phyloP scores from a whole-genome alignment of 2,888 invertebrate genomes.

The Cantharis rufa region DNA sequence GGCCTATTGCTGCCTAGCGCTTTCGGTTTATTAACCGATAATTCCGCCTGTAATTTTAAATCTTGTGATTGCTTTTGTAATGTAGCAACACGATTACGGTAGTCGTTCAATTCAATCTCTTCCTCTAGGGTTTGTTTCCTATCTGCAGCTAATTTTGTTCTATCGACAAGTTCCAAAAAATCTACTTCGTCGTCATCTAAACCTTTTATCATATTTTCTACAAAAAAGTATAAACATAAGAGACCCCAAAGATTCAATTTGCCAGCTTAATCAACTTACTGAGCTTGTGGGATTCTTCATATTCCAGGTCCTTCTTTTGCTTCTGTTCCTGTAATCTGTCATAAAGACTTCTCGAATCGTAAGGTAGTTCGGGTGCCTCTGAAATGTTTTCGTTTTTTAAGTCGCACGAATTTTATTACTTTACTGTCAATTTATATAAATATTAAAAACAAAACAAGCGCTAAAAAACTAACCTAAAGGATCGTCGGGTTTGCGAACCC shows the following conservation, averaged over 20 bases:
- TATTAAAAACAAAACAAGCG: background rate
- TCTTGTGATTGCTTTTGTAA: constrained; percentile 69
- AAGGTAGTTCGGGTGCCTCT: constrained; percentile 88
- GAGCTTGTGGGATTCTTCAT: constrained; percentile 93
- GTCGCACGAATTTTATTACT: background rate
- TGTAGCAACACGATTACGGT: constrained; percentile 71
- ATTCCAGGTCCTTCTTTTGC: constrained; percentile 88
- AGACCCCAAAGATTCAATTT: background rate
- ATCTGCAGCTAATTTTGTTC: constrained; percentile 83
- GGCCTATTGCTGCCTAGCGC: constrained; percentile 42
- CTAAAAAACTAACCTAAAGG: constrained; percentile 70
- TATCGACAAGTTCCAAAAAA: constrained; percentile 89
- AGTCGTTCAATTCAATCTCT: constrained; percentile 81
- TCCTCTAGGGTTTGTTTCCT: constrained; percentile 84
- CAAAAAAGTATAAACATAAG: constrained; percentile 34
- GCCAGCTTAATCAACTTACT: constrained; percentile 67
- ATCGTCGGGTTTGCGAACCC: constrained; percentile 87
- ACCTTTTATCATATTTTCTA: constrained; percentile 86
- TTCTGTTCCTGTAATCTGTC: constrained; percentile 93
- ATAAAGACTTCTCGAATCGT: constrained; percentile 85
- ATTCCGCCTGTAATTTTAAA: constrained; percentile 68
- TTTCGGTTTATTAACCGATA: constrained; percentile 56
- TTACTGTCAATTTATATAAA: background rate
- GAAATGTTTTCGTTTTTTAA: constrained; percentile 6
- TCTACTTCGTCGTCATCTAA: constrained; percentile 96